Conservation (phyloP, 2,113 vertebrate species). For the Alligator mississippiensis region DNA sequence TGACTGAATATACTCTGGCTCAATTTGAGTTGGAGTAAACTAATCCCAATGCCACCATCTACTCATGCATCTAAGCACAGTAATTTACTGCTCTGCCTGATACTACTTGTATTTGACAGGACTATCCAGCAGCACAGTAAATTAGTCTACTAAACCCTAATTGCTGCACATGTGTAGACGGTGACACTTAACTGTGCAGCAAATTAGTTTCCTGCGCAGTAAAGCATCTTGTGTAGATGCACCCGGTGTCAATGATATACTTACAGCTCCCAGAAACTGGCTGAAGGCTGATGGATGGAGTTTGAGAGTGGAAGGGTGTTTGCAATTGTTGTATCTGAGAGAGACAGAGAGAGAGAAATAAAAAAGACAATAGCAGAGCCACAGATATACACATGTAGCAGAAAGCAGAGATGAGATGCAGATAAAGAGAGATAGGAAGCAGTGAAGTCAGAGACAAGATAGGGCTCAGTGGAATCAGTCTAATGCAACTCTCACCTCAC, state of each 20-base stretch:
- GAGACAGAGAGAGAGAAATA: slow-evolving; percentile 19
- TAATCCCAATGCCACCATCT: too few relatives aligned
- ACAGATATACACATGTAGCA: background rate
- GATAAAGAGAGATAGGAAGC: background rate
- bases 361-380: background rate
- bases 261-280: slow-evolving; percentile 50
- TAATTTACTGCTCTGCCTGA: too few relatives aligned
- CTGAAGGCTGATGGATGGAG: slow-evolving; percentile 54
- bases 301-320: slow-evolving; percentile 51
- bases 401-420: background rate
- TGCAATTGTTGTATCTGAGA: slow-evolving; percentile 45
- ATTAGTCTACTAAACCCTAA: too few relatives aligned
- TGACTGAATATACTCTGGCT: too few relatives aligned
- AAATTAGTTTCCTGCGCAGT: too few relatives aligned
- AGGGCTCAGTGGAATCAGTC: background rate
- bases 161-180: too few relatives aligned
- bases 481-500: background rate
- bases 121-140: too few relatives aligned
- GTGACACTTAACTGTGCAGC: too few relatives aligned
- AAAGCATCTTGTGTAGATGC: too few relatives aligned
- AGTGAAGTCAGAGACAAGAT: background rate
- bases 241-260: slow-evolving; percentile 54
- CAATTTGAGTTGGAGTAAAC: too few relatives aligned
- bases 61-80: too few relatives aligned
- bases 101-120: too few relatives aligned